Evolutionary conservation across 2,113 vertebrate species (phyloP).

Genomic region (Nibea albiflora): DNA sequence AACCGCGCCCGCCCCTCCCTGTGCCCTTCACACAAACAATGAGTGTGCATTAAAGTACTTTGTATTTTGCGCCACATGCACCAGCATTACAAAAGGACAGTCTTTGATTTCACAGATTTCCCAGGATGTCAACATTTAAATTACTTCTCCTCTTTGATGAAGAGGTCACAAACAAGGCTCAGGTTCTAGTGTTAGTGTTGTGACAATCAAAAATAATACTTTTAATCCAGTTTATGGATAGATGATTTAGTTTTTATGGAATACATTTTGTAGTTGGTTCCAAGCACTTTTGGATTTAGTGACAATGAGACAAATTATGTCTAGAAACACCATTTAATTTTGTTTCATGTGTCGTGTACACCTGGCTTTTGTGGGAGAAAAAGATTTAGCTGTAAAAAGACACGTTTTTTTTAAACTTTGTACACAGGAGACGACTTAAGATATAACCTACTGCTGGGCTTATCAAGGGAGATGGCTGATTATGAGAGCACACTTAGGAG

Average conservation of each 20-base stretch:
- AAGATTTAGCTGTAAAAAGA: constrained; percentile 61
- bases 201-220: constrained; percentile 68
- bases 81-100: constrained; percentile 63
- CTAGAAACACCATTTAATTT: constrained; percentile 62
- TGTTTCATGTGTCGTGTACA: constrained; percentile 63
- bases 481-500: neutral
- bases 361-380: constrained; percentile 43
- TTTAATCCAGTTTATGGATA: constrained; percentile 51
- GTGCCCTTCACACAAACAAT: constrained; percentile 2
- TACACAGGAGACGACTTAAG: constrained; percentile 34
- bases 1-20: neutral
- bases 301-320: constrained; percentile 62
- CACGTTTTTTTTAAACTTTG: constrained; percentile 12
- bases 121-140: constrained; percentile 52
- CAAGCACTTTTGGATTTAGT: constrained; percentile 80
- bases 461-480: constrained; percentile 6
- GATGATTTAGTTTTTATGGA: constrained; percentile 57
- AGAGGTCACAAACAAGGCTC: constrained; percentile 71
- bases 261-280: constrained; percentile 68
- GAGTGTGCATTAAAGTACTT: constrained; percentile 52
- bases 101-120: constrained; percentile 32
- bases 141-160: constrained; percentile 51
- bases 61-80: constrained; percentile 34
- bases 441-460: constrained; percentile 19
- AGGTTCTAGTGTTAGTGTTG: constrained; percentile 72